Percentiles rank a stretch among this genome's conserved stretches.
phyloP scores from a whole-genome alignment of 2,113 vertebrate species.

The Todiramphus chloris region DNA sequence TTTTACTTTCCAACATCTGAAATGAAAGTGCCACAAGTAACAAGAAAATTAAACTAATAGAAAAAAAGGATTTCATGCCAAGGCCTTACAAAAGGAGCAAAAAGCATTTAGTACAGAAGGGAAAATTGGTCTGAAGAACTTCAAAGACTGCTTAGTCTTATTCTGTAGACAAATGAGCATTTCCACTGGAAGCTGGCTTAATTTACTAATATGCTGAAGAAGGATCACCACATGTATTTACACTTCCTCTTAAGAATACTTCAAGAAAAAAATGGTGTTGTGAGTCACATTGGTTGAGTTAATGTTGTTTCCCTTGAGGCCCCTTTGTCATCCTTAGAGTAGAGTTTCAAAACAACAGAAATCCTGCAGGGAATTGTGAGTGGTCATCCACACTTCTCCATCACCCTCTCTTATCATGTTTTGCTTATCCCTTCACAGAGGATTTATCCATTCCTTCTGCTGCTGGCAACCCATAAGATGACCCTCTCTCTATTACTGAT shows the following conservation, averaged over 20 bases:
- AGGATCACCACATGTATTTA: not conserved
- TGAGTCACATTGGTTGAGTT: not conserved
- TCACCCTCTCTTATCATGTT: not conserved
- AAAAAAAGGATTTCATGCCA: not conserved
- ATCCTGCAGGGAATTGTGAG: not conserved
- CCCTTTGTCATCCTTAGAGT: not conserved
- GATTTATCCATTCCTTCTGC: not conserved
- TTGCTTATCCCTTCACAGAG: not conserved
- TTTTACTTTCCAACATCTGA: conserved; percentile 18
- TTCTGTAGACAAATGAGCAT: not conserved
- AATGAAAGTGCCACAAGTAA: conserved; percentile 30
- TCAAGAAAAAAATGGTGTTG: not conserved
- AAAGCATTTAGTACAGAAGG: not conserved
- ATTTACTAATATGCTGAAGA: not conserved
- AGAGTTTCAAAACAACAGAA: not conserved
- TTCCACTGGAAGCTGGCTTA: not conserved
- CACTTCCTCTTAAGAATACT: not conserved
- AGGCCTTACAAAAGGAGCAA: not conserved
- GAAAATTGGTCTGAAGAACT: not conserved
- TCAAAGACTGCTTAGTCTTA: not conserved
- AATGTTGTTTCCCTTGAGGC: not conserved
- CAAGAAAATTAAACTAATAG: conserved; percentile 32
- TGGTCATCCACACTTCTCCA: not conserved
- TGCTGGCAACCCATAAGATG: not conserved
- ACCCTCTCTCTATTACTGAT: not conserved